Evolutionary conservation across 2,797 vertebrate species (phyloP), one percentile per base, ranked within the genome.

Genomic region (Enteromius argenteus): DNA sequence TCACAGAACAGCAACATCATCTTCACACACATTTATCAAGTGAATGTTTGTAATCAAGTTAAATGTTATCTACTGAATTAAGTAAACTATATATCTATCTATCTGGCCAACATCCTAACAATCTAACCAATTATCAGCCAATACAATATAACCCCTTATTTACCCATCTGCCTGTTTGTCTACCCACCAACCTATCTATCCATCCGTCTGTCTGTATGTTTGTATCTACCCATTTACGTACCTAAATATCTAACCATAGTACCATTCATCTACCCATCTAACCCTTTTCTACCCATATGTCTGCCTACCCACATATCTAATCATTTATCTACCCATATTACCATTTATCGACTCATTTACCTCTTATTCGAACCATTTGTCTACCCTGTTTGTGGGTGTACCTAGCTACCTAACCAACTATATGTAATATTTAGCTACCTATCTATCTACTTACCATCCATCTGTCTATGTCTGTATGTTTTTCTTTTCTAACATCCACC

Each of bases 21-120:
- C 21, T 64, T 74, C 72, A 23, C 19, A 27, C 68, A 73, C 11
- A 30, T n/a, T 32, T 35, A 46, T 49, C 42, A 72, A 80, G n/a
- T 56, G 56, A 58, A 21, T 49, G 13, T 9, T 14, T 68, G 23
- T 53, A 74, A 6, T 51, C 75, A 83, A 30, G 60, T 76, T 56
- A 15, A n/a, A 42, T 27, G 23, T 27, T 5, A 17, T 23, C 21
- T 23, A 10, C 1, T 3, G 1, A 14, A 27, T 13, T 53, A 53
- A 21, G 17, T 53, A 6, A 35, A 35, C 13, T 8, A 68, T 67
- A 17, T 13, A 39, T 71, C 13, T 62, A 3, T 64, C 60, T 32
- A 17, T 32, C 58, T 35, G 35, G 35, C 42, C 11, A 13, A 13
- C 42, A 44, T 39, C 39, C 39, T 39, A 39, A 39, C 42, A 44